Evolutionary conservation across 2,113 vertebrate genomes (phyloP).

Genomic region (Chinchilla lanigera): DNA sequence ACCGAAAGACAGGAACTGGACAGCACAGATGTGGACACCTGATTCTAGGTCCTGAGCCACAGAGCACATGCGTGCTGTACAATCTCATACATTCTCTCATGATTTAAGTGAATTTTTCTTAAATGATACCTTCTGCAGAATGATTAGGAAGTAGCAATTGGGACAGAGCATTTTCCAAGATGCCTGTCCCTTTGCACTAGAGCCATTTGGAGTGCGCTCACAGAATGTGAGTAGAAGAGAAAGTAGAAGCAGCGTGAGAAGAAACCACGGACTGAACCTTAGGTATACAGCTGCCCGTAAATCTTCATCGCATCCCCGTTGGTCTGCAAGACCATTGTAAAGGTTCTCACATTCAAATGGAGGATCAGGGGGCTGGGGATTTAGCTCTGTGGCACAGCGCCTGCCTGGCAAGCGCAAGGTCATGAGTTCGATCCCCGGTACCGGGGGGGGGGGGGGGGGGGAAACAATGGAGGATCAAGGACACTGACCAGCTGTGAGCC

Average conservation of each 20-base stretch:
- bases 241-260: no score
- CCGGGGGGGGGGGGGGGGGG: no score
- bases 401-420: no score
- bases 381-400: no score
- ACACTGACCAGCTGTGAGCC: neutral
- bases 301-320: neutral
- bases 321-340: neutral
- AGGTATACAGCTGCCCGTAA: no score
- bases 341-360: neutral
- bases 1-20: neutral
- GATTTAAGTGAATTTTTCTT: neutral
- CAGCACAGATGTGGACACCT: neutral
- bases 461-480: neutral
- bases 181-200: neutral
- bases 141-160: neutral
- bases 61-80: neutral
- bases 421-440: no score
- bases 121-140: neutral
- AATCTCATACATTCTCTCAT: no score
- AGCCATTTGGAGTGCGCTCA: neutral
- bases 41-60: neutral
- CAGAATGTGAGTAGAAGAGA: neutral
- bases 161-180: neutral
- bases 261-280: neutral
- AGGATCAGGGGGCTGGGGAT: neutral